Conservation (phyloP, 1,140 invertebrate species). For the Pogonus chalceus region DNA sequence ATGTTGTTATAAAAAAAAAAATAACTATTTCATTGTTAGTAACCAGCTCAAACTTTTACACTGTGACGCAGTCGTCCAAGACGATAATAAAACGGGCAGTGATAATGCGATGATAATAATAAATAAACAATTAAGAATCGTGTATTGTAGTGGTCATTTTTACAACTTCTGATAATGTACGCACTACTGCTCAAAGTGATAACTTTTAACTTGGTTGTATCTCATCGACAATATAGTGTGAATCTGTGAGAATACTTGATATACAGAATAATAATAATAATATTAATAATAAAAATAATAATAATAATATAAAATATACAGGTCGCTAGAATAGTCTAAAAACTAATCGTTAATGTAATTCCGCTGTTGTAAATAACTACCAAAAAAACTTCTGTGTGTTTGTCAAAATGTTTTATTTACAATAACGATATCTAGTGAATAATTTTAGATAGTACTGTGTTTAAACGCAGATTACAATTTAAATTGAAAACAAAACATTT, state of each 20-base stretch:
- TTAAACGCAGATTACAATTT: neutral
- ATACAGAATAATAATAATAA: neutral
- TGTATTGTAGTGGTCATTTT: neutral
- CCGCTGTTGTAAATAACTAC: constrained; percentile 5
- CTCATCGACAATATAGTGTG: constrained; percentile 2
- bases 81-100: neutral
- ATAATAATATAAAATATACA: neutral
- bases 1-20: too few species aligned
- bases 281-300: too few species aligned
- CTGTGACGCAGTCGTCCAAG: neutral
- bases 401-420: constrained; percentile 2
- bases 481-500: neutral
- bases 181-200: neutral
- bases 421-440: neutral
- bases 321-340: constrained; percentile 2
- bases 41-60: neutral
- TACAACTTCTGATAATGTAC: neutral
- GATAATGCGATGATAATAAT: neutral
- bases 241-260: neutral
- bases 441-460: neutral
- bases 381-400: neutral
- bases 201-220: neutral
- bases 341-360: constrained; percentile 1
- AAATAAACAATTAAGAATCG: neutral
- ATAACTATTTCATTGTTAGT: too few species aligned